Conservation (phyloP, 1,140 invertebrate species). For the Cydia splendana region DNA sequence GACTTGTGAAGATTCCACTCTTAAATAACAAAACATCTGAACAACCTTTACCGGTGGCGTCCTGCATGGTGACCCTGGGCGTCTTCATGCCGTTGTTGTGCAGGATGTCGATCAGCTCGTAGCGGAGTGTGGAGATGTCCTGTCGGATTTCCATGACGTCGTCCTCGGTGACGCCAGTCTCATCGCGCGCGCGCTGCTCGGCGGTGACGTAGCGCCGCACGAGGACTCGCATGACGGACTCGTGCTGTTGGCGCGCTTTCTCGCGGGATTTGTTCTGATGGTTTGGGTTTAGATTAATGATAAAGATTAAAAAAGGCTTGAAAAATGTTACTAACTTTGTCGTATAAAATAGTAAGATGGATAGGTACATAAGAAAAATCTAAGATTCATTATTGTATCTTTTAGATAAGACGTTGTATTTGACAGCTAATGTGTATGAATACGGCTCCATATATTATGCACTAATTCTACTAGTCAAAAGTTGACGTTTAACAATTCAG, state of each 20-base stretch:
- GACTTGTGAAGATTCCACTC: neutral
- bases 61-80: conserved; percentile 83
- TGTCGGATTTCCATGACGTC: conserved; percentile 98
- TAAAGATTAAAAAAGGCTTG: neutral
- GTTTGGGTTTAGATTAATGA: neutral
- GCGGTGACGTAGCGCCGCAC: conserved; percentile 91
- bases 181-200: conserved; percentile 90
- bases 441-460: no score
- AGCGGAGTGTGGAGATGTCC: conserved; percentile 92
- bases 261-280: conserved; percentile 85
- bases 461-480: no score
- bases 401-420: no score
- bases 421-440: no score
- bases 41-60: conserved; percentile 51
- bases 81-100: conserved; percentile 90
- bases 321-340: no score
- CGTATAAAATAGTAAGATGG: no score
- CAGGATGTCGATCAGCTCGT: conserved; percentile 94
- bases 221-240: conserved; percentile 88
- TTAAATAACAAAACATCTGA: neutral
- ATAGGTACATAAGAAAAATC: no score
- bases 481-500: no score
- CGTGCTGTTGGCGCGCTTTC: conserved; percentile 84
- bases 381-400: no score
- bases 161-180: conserved; percentile 94